Percentiles rank a stretch among this genome's conserved stretches.
phyloP scores from a whole-genome alignment of 2,113 vertebrate species.

The Anthoscopus minutus region DNA sequence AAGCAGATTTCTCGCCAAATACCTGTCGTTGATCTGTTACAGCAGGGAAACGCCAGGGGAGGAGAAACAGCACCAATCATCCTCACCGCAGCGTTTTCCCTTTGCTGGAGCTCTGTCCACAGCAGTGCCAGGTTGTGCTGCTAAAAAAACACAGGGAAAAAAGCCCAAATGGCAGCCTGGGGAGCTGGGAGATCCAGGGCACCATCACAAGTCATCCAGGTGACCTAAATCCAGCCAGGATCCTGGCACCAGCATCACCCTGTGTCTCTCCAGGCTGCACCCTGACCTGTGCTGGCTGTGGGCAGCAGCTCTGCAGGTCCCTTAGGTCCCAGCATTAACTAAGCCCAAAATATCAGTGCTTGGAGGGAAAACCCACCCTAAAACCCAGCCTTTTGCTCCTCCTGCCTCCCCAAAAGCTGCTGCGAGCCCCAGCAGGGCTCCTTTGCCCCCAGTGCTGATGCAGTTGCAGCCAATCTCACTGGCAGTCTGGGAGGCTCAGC shows the following conservation, averaged over 20 bases:
- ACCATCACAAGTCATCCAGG: rapidly evolving
- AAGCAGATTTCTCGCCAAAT: not conserved
- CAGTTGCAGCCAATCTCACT: not conserved
- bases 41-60: not conserved
- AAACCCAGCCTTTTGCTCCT: rapidly evolving
- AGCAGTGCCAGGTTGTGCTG: rapidly evolving
- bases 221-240: not conserved
- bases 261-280: not conserved
- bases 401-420: not conserved
- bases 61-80: rapidly evolving
- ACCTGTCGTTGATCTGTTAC: rapidly evolving
- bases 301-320: not conserved
- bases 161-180: not conserved
- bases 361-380: rapidly evolving
- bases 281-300: not conserved
- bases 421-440: rapidly evolving
- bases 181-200: not conserved
- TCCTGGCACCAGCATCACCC: not conserved
- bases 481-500: not conserved
- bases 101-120: not conserved
- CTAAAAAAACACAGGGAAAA: rapidly evolving
- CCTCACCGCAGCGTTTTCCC: not conserved
- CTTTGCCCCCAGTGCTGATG: not conserved
- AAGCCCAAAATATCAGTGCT: not conserved
- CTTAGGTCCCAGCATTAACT: rapidly evolving